These are phyloP conservation scores for Romanogobio albipinnatus DNA, from an alignment of 2,113 vertebrate species.

Conservation along the genomic window DNA sequence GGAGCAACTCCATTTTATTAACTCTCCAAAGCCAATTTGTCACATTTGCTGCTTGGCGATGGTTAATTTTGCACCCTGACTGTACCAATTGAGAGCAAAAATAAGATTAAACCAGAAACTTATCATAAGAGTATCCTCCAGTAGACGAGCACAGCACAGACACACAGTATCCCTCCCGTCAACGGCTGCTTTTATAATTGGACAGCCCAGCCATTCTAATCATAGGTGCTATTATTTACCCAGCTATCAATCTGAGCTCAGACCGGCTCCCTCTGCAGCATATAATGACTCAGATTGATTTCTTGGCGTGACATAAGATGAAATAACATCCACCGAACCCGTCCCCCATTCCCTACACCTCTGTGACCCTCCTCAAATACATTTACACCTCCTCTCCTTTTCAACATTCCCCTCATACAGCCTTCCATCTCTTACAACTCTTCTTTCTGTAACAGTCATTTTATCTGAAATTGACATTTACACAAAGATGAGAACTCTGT, in stretches of 20 bases:
- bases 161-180: neutral
- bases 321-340: slow-evolving; percentile 47
- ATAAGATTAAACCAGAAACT: neutral
- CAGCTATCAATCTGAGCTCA: slow-evolving; percentile 49
- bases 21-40: neutral
- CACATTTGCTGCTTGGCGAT: neutral
- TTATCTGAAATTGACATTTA: neutral
- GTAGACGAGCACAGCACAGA: neutral
- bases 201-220: slow-evolving; percentile 49
- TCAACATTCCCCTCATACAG: neutral
- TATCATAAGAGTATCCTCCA: slow-evolving; percentile 13
- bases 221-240: slow-evolving; percentile 56
- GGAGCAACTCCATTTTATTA: neutral
- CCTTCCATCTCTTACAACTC: neutral
- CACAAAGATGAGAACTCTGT: too few relatives aligned
- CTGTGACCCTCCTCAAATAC: slow-evolving; percentile 2
- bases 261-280: slow-evolving; percentile 31
- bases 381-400: neutral
- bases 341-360: neutral
- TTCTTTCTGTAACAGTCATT: neutral
- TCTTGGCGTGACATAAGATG: slow-evolving; percentile 50
- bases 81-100: neutral
- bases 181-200: slow-evolving; percentile 40
- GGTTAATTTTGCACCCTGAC: neutral
- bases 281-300: slow-evolving; percentile 69